Evolutionary conservation across 2,797 vertebrate species (phyloP).

Genomic region (Sebastiscus tertius): DNA sequence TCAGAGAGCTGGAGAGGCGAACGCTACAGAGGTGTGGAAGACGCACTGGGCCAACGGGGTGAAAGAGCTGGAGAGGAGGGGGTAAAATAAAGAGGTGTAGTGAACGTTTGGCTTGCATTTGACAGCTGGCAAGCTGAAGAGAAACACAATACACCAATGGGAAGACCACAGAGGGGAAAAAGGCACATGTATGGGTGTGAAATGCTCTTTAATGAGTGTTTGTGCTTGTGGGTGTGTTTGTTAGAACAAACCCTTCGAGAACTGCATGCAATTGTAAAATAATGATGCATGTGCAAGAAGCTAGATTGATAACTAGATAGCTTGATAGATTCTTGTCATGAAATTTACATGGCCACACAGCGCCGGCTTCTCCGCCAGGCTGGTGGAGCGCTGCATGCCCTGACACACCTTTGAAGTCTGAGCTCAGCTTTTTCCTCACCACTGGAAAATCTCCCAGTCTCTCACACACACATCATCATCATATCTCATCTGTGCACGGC

Average conservation of each 20-base stretch:
- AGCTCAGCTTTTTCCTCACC: slow-evolving; percentile 59
- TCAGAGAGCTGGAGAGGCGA: slow-evolving; percentile 52
- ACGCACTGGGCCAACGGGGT: slow-evolving; percentile 32
- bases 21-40: slow-evolving; percentile 28
- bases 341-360: slow-evolving; percentile 65
- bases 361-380: slow-evolving; percentile 41
- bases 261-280: slow-evolving; percentile 4
- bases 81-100: slow-evolving; percentile 37
- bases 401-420: slow-evolving; percentile 75
- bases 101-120: slow-evolving; percentile 48
- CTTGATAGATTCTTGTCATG: slow-evolving; percentile 49
- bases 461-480: not conserved
- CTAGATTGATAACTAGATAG: slow-evolving; percentile 31
- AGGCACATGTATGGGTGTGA: slow-evolving; percentile 16
- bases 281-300: not conserved
- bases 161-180: slow-evolving; percentile 34
- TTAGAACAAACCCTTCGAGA: slow-evolving; percentile 2
- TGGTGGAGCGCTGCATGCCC: slow-evolving; percentile 49
- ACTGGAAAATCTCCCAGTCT: slow-evolving; percentile 58
- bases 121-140: slow-evolving; percentile 53
- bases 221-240: not conserved
- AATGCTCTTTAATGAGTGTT: slow-evolving; percentile 36
- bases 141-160: slow-evolving; percentile 53
- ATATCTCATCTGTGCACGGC: slow-evolving; percentile 31
- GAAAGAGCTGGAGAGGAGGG: slow-evolving; percentile 35